phyloP scores from a whole-genome alignment of 2,888 invertebrate species.

The Scaptomyza reducta region DNA sequence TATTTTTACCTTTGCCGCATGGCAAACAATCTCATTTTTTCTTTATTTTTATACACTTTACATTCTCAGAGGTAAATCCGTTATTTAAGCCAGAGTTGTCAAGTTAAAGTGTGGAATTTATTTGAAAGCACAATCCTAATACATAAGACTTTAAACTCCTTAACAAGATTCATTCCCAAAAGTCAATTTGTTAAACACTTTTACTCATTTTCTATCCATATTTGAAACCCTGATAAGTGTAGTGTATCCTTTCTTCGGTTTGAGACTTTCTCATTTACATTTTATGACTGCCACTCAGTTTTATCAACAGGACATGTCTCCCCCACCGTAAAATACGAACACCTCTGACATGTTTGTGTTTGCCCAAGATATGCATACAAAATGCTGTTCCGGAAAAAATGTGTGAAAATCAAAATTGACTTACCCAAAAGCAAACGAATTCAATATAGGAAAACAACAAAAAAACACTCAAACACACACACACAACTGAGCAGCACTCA shows the following conservation, averaged over 20 bases:
- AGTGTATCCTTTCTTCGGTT: conserved; percentile 29
- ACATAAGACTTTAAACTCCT: background rate
- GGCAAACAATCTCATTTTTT: conserved; percentile 38
- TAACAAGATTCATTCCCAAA: background rate
- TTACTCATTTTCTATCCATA: background rate
- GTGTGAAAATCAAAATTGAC: conserved; percentile 59
- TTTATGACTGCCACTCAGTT: conserved; percentile 45
- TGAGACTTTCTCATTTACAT: background rate
- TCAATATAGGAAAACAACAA: conserved; percentile 12
- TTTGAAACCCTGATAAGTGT: background rate
- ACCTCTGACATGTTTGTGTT: conserved; percentile 50
- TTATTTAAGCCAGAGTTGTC: background rate
- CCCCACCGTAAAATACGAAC: background rate
- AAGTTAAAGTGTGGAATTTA: background rate
- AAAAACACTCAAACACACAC: no score
- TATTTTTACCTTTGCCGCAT: conserved; percentile 59
- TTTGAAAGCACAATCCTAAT: background rate
- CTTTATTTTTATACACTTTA: conserved; percentile 30
- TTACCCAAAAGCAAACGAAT: conserved; percentile 14
- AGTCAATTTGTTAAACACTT: background rate
- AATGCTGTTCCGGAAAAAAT: conserved; percentile 38
- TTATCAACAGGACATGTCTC: conserved; percentile 51
- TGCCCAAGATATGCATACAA: conserved; percentile 43
- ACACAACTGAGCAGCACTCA: conserved; percentile 6
- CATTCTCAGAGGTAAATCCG: background rate